These are phyloP conservation scores for Acanthiza pusilla DNA, from an alignment of 2,797 vertebrate species.

Conservation along the genomic window DNA sequence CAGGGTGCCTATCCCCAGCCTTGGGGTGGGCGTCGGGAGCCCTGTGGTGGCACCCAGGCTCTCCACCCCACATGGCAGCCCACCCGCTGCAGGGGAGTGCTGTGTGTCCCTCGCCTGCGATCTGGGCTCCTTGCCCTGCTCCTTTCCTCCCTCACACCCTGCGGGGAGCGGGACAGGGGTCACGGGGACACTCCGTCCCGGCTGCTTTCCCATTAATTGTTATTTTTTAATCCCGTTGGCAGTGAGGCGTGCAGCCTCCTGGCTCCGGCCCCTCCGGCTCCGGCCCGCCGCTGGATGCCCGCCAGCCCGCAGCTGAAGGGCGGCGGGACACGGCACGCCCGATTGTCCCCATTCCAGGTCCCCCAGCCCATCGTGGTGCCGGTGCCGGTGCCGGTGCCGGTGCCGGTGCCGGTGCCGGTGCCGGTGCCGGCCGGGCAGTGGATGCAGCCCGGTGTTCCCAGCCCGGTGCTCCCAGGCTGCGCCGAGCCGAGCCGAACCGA, in stretches of 20 bases:
- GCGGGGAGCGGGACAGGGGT: not conserved
- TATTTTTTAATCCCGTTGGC: slow-evolving; percentile 26
- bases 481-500: not conserved
- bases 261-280: not conserved
- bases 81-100: not conserved
- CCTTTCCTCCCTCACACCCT: not conserved
- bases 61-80: not conserved
- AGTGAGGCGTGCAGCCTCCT: slow-evolving; percentile 6
- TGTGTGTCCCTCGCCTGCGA: not conserved
- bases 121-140: not conserved
- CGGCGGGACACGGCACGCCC: not conserved
- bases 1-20: not conserved
- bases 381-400: no score
- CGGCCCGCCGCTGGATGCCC: not conserved
- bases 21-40: not conserved
- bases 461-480: not conserved
- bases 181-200: not conserved
- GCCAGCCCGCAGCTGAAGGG: not conserved
- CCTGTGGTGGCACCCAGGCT: fast-evolving
- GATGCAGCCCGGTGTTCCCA: not conserved
- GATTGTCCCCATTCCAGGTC: not conserved
- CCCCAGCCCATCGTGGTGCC: not conserved
- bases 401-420: no score
- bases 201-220: slow-evolving; percentile 21
- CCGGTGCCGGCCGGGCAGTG: no score